Evolutionary conservation across 2,888 invertebrate species (phyloP).

Genomic region (Parnassius mnemosyne): DNA sequence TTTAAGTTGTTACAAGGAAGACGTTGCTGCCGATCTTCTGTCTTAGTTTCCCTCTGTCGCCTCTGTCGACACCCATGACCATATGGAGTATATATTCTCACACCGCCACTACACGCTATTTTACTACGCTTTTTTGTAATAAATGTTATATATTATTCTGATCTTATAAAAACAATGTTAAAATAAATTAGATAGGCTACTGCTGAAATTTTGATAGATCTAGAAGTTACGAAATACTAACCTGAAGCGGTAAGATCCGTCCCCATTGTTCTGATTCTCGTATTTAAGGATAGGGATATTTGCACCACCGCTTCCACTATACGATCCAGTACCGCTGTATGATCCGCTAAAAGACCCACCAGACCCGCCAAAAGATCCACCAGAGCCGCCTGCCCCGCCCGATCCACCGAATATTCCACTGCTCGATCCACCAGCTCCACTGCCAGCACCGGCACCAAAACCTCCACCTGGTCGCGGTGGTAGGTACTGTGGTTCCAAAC

Average conservation of each 20-base stretch:
- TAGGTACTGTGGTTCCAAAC: slow-evolving; percentile 56
- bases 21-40: too few species aligned
- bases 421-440: slow-evolving; percentile 36
- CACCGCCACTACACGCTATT: too few species aligned
- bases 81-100: too few species aligned
- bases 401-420: slow-evolving; percentile 40
- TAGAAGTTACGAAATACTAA: slow-evolving; percentile 42
- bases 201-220: too few species aligned
- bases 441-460: slow-evolving; percentile 35
- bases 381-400: slow-evolving; percentile 40
- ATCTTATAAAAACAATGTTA: too few species aligned
- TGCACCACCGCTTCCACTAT: slow-evolving; percentile 43
- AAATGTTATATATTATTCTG: too few species aligned
- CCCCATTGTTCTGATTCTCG: slow-evolving; percentile 83
- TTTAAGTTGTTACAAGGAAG: too few species aligned
- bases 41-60: too few species aligned
- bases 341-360: slow-evolving; percentile 37
- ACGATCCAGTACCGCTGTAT: slow-evolving; percentile 35
- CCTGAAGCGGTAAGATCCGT: slow-evolving; percentile 84
- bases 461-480: slow-evolving; percentile 48
- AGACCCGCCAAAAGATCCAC: slow-evolving; percentile 38
- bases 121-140: too few species aligned
- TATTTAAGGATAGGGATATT: slow-evolving; percentile 81
- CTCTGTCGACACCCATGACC: too few species aligned
- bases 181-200: too few species aligned